phyloP scores from a whole-genome alignment of 2,113 vertebrate genomes.

The Nothoprocta pentlandii region DNA sequence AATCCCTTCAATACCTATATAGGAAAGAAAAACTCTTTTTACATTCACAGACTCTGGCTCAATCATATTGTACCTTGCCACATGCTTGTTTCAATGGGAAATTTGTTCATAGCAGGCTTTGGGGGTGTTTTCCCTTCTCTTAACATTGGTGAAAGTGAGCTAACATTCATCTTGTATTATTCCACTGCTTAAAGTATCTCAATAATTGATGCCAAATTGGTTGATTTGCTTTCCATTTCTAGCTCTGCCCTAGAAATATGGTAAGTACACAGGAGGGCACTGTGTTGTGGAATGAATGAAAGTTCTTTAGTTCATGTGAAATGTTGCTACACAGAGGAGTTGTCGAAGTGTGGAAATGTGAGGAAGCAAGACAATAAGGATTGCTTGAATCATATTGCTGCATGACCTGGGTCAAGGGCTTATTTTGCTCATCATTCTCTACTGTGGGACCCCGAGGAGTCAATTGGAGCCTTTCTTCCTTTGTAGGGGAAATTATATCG shows the following conservation, averaged over 20 bases:
- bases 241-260: background rate
- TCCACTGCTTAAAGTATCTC: background rate
- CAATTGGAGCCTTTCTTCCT: background rate
- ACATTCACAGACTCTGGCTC: background rate
- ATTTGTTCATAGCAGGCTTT: background rate
- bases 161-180: background rate
- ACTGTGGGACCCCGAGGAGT: background rate
- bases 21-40: background rate
- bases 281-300: background rate
- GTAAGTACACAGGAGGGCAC: background rate
- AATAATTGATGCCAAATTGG: slow-evolving; percentile 22
- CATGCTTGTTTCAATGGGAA: background rate
- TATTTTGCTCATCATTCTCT: background rate
- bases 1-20: fast-evolving
- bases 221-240: background rate
- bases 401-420: background rate
- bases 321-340: background rate
- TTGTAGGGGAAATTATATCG: background rate
- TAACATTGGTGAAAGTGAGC: background rate
- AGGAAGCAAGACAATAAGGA: background rate
- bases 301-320: background rate
- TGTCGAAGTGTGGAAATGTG: background rate
- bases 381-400: background rate
- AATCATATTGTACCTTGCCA: background rate
- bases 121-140: background rate